These are phyloP conservation scores for Sciurus carolinensis DNA, from an alignment of 2,797 vertebrate genomes.

Conservation along the genomic window DNA sequence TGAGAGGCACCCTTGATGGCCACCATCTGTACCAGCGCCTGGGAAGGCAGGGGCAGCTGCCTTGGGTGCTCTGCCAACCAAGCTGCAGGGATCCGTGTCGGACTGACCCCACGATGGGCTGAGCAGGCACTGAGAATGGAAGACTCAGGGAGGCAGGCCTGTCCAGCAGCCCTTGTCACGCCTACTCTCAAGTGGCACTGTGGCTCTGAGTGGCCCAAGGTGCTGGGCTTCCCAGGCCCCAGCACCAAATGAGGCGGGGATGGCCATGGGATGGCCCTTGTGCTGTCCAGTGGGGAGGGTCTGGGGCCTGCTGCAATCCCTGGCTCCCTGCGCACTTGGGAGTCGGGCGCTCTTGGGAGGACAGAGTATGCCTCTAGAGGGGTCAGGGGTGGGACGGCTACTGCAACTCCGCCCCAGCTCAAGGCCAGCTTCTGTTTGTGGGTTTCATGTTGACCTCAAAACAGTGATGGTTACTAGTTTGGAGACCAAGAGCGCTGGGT, in stretches of 20 bases:
- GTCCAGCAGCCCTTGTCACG: not conserved
- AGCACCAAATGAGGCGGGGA: too few relatives aligned
- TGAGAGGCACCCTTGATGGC: not conserved
- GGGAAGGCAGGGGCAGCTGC: accelerated
- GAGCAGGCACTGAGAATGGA: not conserved
- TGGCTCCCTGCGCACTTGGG: not conserved
- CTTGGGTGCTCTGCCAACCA: accelerated
- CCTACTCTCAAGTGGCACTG: accelerated
- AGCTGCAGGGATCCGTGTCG: accelerated
- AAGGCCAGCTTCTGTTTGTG: not conserved
- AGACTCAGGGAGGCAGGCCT: not conserved
- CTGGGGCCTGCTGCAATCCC: accelerated
- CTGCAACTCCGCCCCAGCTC: not conserved
- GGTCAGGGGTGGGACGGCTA: not conserved
- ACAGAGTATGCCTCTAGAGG: not conserved
- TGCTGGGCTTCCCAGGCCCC: accelerated
- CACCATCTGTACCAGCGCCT: accelerated
- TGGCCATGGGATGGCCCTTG: accelerated
- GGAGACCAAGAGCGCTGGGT: not conserved
- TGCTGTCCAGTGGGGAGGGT: not conserved
- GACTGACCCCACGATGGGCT: accelerated
- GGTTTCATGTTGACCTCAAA: not conserved
- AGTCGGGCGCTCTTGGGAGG: not conserved
- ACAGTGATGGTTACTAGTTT: not conserved
- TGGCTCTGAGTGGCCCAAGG: not conserved